phyloP scores from a whole-genome alignment of 2,797 vertebrate genomes.

The Xenentodon cancila region DNA sequence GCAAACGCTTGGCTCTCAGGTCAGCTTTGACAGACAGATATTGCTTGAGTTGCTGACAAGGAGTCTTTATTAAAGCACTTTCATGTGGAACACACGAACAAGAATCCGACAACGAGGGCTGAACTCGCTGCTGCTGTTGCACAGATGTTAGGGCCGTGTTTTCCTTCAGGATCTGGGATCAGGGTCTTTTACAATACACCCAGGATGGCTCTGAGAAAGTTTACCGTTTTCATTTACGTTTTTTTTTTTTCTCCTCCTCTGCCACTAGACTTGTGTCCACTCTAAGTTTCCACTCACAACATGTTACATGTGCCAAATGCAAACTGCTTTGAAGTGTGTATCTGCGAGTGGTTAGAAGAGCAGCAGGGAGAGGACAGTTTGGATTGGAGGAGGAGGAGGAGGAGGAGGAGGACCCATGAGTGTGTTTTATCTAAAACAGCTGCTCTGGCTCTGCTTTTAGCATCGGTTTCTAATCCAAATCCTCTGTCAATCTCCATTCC shows the following conservation, averaged over 20 bases:
- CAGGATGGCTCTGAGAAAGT: constrained; percentile 32
- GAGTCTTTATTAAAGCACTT: constrained; percentile 63
- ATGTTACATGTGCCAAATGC: constrained; percentile 51
- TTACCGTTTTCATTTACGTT: constrained; percentile 40
- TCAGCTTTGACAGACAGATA: constrained; percentile 60
- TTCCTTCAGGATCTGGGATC: constrained; percentile 29
- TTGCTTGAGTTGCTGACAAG: constrained; percentile 60
- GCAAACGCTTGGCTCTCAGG: constrained; percentile 3
- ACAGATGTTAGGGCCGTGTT: constrained; percentile 59
- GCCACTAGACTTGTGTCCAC: constrained; percentile 31
- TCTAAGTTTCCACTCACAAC: constrained; percentile 66
- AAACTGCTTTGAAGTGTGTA: constrained; percentile 65
- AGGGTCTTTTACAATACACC: constrained; percentile 16
- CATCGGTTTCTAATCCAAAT: constrained; percentile 68
- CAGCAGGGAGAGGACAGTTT: constrained; percentile 49
- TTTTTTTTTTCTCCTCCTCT: constrained; percentile 13
- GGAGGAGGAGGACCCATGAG: constrained; percentile 54
- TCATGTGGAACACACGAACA: constrained; percentile 62
- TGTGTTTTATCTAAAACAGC: constrained; percentile 75
- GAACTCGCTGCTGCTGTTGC: constrained; percentile 31
- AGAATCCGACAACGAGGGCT: constrained; percentile 26
- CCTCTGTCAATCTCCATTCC: constrained; percentile 62
- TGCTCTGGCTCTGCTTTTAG: constrained; percentile 69
- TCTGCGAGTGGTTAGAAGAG: constrained; percentile 55
- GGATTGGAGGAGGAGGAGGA: constrained; percentile 38